Base-by-base conservation (phyloP, 2,797 vertebrate species). In the Morus bassanus region DNA sequence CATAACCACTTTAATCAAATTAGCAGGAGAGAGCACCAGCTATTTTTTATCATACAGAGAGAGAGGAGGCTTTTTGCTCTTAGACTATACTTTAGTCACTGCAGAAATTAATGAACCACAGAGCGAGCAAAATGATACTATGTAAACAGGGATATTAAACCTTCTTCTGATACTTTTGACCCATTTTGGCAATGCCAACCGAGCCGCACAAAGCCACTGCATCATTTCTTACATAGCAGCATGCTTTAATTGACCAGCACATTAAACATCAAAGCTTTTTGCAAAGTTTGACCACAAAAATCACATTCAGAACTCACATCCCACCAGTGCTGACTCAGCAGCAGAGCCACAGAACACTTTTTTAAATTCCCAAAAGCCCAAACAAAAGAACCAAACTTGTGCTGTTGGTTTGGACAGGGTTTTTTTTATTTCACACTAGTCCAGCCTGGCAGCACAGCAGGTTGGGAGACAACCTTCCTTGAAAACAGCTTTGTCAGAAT, bases 211-310 rank as follows among this genome's bases (percentile, higher is more conserved):
- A 65, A 85, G 78, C 57, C 65, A 78, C 68, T 61, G n/a, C 80
- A 48, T 53, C 59, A 21, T 73, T 75, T 84, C 89, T 73, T 30
- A 74, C 53, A 22, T 1, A 69, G 79, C 61, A 85, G 43, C 31
- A 2, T 13, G 18, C 25, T 69, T 92, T 94, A 93, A 88, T 61
- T 84, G 91, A 90, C 77, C 7, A 0, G 63, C 69, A 85, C 27
- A 22, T 73, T 75, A 85, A 86, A 60, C 30, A 81, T 22, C 63
- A 73, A 72, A 76, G 78, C 41, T 50, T 72, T 64, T 56, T 91
- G 75, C 51, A 11, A 85, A 89, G 78, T 86, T 81, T 88, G 75
- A 93, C 93, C 89, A 69, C 85, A 94, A 77, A 78, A 94, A 86
- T 91, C 86, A 72, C 54, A 5, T 46, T 91, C 85, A 92, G 68